A percentile compares a stretch with the other conserved stretches of the same genome.
Evolutionary conservation across 2,888 invertebrate species (phyloP).

Genomic region (Helobdella robusta): DNA sequence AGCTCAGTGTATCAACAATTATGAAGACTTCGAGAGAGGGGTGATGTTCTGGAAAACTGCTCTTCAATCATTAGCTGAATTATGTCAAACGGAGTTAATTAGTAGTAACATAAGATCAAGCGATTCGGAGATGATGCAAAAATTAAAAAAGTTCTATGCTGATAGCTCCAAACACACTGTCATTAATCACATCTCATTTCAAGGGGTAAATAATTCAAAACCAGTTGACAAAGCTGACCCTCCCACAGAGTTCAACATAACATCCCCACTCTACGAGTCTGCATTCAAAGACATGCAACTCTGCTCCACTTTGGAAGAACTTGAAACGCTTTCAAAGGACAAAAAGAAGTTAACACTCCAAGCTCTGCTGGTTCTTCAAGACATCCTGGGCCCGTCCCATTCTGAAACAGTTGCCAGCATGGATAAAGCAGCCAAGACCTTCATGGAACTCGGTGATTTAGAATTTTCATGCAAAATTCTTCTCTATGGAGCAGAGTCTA

Average conservation of each 20-base stretch:
- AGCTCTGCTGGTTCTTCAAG: constrained; percentile 34
- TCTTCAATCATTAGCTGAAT: background rate
- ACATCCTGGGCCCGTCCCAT: constrained; percentile 30
- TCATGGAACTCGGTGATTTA: constrained; percentile 24
- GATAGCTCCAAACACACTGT: background rate
- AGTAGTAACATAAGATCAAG: too few species aligned
- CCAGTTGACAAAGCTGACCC: background rate
- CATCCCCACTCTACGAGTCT: too few species aligned
- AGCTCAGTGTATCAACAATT: constrained; percentile 30
- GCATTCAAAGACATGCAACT: constrained; percentile 35
- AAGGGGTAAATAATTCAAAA: background rate
- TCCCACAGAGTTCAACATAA: too few species aligned
- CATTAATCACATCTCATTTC: background rate
- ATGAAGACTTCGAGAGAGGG: constrained; percentile 26
- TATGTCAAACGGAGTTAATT: background rate
- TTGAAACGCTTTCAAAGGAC: constrained; percentile 35
- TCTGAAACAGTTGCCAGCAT: constrained; percentile 28
- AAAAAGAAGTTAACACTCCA: constrained; percentile 55
- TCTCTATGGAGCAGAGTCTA: constrained; percentile 25
- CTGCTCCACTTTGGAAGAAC: constrained; percentile 37
- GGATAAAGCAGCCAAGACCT: constrained; percentile 24
- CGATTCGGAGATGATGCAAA: background rate
- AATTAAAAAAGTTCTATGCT: background rate
- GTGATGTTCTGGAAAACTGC: constrained; percentile 29
- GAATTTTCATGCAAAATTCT: constrained; percentile 29